These are phyloP conservation scores for Oophaga pumilio DNA, from an alignment of 2,113 vertebrate species.

Conservation along the genomic window DNA sequence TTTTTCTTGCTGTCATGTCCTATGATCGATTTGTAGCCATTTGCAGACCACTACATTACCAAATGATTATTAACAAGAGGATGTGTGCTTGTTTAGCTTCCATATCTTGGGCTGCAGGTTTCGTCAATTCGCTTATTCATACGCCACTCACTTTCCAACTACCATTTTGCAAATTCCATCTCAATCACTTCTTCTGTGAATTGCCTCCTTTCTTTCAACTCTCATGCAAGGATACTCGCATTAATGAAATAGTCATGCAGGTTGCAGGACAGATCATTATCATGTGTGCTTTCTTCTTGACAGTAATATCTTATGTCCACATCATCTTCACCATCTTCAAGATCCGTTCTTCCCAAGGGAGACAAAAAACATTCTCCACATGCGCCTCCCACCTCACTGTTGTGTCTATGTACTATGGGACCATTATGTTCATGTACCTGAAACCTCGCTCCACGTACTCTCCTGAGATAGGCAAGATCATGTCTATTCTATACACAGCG, in stretches of 20 bases:
- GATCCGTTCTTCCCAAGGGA: conserved; percentile 22
- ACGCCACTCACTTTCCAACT: conserved; percentile 9
- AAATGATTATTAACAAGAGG: conserved; percentile 3
- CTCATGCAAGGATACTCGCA: conserved; percentile 1
- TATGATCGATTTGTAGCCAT: neutral
- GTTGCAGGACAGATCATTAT: neutral
- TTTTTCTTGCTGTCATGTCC: neutral
- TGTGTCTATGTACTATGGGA: conserved; percentile 22
- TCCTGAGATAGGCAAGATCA: conserved; percentile 3
- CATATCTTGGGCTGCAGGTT: neutral
- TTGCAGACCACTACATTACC: conserved; percentile 10
- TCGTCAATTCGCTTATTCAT: neutral
- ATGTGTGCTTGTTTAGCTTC: neutral
- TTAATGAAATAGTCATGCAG: neutral
- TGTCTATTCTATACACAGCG: conserved; percentile 13
- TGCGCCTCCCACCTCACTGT: conserved; percentile 14
- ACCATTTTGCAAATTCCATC: conserved; percentile 12
- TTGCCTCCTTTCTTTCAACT: conserved; percentile 1
- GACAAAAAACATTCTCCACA: conserved; percentile 51
- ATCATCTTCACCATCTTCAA: conserved; percentile 27
- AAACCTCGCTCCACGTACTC: neutral
- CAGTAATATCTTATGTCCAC: conserved; percentile 6
- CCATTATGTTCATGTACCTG: conserved; percentile 22
- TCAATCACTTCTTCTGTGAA: conserved; percentile 21
- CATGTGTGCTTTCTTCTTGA: conserved; percentile 10